Evolutionary conservation across 2,113 vertebrate species (phyloP).

Genomic region (Parotia lawesii): DNA sequence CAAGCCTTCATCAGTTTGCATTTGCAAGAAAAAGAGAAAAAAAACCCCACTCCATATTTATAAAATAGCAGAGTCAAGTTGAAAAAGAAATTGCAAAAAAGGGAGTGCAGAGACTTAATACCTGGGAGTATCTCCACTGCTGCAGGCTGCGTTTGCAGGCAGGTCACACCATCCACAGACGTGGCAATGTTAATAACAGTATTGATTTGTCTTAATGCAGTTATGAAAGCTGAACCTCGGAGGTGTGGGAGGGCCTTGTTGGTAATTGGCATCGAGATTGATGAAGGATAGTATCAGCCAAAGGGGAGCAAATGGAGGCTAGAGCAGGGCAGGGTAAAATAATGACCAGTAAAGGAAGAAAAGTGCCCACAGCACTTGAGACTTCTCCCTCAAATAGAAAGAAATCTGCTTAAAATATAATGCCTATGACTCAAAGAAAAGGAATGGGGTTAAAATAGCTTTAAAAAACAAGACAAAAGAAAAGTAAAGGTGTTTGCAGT

Average conservation of each 20-base stretch:
- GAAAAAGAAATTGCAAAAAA: neutral
- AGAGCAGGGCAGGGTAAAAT: neutral
- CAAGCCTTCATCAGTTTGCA: neutral
- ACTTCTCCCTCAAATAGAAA: neutral
- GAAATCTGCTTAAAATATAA: neutral
- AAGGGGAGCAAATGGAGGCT: neutral
- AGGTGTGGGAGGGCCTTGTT: neutral
- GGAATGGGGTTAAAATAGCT: neutral
- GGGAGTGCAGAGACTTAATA: neutral
- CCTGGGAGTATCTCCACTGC: neutral
- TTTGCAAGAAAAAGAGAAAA: neutral
- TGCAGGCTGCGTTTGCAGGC: neutral
- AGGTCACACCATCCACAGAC: neutral
- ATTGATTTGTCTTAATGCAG: slow-evolving; percentile 32
- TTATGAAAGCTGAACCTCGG: slow-evolving; percentile 17
- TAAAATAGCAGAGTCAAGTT: neutral
- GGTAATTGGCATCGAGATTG: neutral
- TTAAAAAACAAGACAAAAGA: neutral
- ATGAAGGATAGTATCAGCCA: neutral
- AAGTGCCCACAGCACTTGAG: neutral
- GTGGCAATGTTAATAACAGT: neutral
- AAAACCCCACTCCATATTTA: rapidly evolving
- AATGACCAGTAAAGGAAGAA: neutral
- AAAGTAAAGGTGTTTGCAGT: neutral
- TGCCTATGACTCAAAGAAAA: neutral